Evolutionary conservation across 2,888 invertebrate genomes (phyloP).

Genomic region (Oegoconia quadripuncta): DNA sequence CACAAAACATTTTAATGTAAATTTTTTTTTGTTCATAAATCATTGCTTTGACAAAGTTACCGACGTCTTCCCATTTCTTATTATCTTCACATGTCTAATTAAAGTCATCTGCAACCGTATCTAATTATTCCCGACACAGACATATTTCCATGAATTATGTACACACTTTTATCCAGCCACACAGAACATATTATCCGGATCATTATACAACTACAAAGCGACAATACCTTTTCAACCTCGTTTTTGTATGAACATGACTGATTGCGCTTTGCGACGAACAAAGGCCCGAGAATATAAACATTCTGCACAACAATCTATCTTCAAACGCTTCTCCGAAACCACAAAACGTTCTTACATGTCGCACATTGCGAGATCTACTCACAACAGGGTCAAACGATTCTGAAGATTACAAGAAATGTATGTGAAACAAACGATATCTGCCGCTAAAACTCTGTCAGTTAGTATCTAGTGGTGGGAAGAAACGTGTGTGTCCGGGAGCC

Average conservation of each 20-base stretch:
- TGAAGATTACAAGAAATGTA: conserved; percentile 29
- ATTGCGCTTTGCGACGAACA: conserved; percentile 63
- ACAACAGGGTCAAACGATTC: neutral
- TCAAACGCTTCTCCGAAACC: conserved; percentile 11
- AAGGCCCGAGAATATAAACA: conserved; percentile 61
- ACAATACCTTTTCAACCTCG: conserved; percentile 61
- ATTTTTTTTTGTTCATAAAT: too few relatives aligned
- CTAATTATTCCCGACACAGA: conserved; percentile 48
- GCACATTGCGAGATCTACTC: conserved; percentile 24
- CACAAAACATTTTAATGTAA: too few relatives aligned
- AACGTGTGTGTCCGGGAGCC: conserved; percentile 61
- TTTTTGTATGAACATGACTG: conserved; percentile 70
- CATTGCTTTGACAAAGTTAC: too few relatives aligned
- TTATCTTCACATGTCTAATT: conserved; percentile 27
- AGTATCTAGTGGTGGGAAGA: conserved; percentile 33
- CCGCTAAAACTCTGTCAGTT: neutral
- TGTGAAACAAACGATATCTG: conserved; percentile 17
- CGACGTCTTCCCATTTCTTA: too few relatives aligned
- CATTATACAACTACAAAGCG: conserved; percentile 47
- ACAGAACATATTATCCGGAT: conserved; percentile 32
- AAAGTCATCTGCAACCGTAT: conserved; percentile 38
- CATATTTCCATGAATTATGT: conserved; percentile 55
- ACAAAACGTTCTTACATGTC: conserved; percentile 1
- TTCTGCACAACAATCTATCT: conserved; percentile 46
- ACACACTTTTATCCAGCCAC: conserved; percentile 47